phyloP scores from a whole-genome alignment of 1,140 invertebrate species.

The Drosophila bocki region DNA sequence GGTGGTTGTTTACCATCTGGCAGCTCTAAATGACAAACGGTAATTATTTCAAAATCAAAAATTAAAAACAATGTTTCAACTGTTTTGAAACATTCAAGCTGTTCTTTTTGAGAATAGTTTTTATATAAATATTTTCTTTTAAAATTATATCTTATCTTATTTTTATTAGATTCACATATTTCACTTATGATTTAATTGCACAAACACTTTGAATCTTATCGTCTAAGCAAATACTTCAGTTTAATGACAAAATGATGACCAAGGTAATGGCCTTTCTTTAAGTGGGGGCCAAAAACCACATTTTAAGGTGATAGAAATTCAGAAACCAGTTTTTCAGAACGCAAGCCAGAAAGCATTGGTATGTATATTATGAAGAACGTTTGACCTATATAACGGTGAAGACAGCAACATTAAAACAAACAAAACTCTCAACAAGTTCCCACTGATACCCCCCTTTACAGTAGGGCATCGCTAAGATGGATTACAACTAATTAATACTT shows the following conservation, averaged over 20 bases:
- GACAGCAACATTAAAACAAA: slow-evolving; percentile 26
- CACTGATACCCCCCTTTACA: slow-evolving; percentile 18
- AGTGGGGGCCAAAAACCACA: slow-evolving; percentile 4
- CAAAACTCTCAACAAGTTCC: slow-evolving; percentile 26
- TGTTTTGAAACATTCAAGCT: too few species aligned
- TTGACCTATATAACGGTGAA: slow-evolving; percentile 18
- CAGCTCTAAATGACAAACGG: neutral
- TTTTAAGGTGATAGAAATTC: neutral
- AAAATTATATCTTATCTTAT: too few species aligned
- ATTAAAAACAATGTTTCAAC: too few species aligned
- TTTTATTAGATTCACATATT: neutral
- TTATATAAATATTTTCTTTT: neutral
- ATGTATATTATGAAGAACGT: slow-evolving; percentile 8
- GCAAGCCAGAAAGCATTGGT: neutral
- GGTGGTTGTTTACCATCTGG: neutral
- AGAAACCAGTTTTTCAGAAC: slow-evolving; percentile 12
- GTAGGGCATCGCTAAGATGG: neutral
- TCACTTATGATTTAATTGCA: neutral
- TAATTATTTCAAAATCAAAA: neutral
- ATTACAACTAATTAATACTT: too few species aligned
- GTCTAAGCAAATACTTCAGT: slow-evolving; percentile 14
- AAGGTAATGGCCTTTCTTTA: slow-evolving; percentile 28
- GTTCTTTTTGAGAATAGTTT: neutral
- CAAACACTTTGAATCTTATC: slow-evolving; percentile 27
- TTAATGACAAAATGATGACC: slow-evolving; percentile 20